These are phyloP conservation scores for Tympanoctomys barrerae DNA, from an alignment of 2,797 vertebrate species.

Conservation along the genomic window DNA sequence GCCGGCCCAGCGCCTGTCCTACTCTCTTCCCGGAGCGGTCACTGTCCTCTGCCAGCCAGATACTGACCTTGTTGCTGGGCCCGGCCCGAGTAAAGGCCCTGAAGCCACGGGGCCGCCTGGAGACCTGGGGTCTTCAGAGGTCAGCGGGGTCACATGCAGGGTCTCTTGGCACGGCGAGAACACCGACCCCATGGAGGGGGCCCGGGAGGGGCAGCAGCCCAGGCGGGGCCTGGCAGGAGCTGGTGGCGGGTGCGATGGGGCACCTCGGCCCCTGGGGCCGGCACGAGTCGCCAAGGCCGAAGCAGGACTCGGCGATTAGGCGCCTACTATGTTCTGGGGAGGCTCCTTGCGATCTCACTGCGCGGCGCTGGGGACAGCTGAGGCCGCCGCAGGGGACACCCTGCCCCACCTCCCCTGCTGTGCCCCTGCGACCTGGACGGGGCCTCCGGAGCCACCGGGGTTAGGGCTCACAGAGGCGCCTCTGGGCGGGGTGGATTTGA, in stretches of 20 bases:
- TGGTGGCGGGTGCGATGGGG: background rate
- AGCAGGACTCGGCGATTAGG: background rate
- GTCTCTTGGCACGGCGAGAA: accelerated
- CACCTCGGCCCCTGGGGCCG: background rate
- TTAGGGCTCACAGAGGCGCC: background rate
- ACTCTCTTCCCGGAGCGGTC: background rate
- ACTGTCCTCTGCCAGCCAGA: background rate
- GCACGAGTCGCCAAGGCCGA: background rate
- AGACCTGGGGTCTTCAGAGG: background rate
- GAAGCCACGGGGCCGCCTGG: background rate
- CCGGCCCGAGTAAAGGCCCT: background rate
- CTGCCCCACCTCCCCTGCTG: background rate
- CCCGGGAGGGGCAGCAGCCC: background rate
- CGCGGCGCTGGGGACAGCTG: background rate
- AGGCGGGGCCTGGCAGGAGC: background rate
- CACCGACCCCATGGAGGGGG: background rate
- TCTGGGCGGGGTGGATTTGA: background rate
- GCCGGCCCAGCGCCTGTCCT: background rate
- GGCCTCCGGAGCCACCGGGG: background rate
- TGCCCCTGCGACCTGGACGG: background rate
- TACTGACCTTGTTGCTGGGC: background rate
- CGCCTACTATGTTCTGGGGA: background rate
- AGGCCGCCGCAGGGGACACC: background rate
- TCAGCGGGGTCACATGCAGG: background rate
- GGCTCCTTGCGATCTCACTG: background rate